Conservation (phyloP, 2,113 vertebrate species). For the Cervus canadensis region DNA sequence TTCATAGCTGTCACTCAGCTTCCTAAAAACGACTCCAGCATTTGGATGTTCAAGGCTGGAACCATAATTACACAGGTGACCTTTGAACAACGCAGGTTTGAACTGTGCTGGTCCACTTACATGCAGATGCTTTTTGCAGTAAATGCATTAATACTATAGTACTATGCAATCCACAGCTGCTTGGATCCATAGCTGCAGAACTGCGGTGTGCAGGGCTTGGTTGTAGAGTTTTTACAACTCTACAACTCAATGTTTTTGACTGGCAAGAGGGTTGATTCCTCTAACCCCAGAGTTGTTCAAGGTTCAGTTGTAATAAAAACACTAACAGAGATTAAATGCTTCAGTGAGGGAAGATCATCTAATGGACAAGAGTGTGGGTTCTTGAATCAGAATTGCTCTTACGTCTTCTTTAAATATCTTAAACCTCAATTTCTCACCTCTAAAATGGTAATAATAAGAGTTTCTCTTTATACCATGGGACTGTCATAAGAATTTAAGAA, state of each 20-base stretch:
- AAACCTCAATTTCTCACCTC: neutral
- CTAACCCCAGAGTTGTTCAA: neutral
- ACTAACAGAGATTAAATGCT: neutral
- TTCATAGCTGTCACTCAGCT: neutral
- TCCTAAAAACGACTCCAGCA: neutral
- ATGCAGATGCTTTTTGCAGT: neutral
- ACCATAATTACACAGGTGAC: neutral
- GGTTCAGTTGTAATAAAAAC: neutral
- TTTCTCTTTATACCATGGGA: neutral
- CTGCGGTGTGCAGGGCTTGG: neutral
- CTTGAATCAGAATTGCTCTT: neutral
- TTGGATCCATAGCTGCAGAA: neutral
- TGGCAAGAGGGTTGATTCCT: neutral
- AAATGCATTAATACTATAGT: rapidly evolving
- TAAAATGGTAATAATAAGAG: neutral
- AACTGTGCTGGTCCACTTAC: neutral
- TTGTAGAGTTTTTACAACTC: neutral
- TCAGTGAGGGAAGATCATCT: neutral
- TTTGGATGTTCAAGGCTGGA: neutral
- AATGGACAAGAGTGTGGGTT: neutral
- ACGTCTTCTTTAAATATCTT: neutral
- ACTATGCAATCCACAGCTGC: neutral
- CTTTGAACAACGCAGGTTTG: neutral
- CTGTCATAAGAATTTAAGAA: neutral
- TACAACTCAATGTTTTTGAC: neutral